Base-by-base conservation (phyloP, 2,797 vertebrate species). In the Antennarius maculatus region DNA sequence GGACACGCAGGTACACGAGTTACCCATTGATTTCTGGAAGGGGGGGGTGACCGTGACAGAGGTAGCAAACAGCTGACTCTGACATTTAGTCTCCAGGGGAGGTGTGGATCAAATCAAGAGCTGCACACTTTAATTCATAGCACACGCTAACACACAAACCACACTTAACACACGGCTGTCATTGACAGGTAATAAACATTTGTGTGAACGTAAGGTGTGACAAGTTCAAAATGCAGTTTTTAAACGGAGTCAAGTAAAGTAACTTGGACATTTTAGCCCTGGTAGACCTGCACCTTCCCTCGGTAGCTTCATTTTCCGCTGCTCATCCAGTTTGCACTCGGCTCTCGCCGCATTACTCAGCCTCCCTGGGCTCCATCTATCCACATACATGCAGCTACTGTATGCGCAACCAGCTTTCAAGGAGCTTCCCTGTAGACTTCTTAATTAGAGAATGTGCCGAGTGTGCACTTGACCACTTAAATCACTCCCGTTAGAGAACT, bases 1-100 rank as follows among this genome's bases (percentile, higher is more conserved):
- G 97, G 96, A 99, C 56, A 81, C 84, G 2, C 92, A 94, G 91
- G 94, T 94, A 81, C 54, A 27, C 1, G 3, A 54, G 4, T 39
- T 39, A 6, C 16, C 56, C 41, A 52, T 47, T 39, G 29, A 54
- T 71, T n/a, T 54, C 52, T 60, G 56, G 54, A 16, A n/a, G 59
- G 18, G 17, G 59, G 18, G 17, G 18, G 56, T 51, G 54, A 65
- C 27, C 31, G 49, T 49, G 12, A 10, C 46, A 39, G 39, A 56
- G 11, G 45, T n/a, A 28, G 15, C 2, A 46, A 67, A 46, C 2
- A 11, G 29, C 16, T 52, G 43, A 39, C 43, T 54, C 39, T 55
- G 17, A 71, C 10, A 8, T 56, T 27, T 45, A 4, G 51, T 66
- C 50, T 49, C 54, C 18, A 27, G 23, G 46, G 57, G 65, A 43